These are phyloP conservation scores for Branchipolynoe longqiensis DNA, from an alignment of 2,888 invertebrate species.

Conservation along the genomic window DNA sequence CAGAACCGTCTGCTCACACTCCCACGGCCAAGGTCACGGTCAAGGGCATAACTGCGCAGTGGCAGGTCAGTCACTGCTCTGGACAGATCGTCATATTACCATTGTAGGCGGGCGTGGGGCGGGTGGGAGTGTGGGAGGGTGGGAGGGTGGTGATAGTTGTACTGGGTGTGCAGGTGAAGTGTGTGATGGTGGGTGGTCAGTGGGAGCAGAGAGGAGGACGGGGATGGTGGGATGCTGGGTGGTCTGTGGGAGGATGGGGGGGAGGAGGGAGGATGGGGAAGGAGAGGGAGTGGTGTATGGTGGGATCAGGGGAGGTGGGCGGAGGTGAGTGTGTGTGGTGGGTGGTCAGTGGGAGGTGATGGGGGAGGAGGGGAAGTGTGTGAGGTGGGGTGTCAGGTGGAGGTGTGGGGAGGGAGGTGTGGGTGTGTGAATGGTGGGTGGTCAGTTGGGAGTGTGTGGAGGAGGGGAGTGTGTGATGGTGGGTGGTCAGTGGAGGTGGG, in stretches of 20 bases:
- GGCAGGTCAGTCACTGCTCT: not conserved
- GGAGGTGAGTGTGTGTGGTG: too few relatives aligned
- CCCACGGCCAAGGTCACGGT: constrained; percentile 43
- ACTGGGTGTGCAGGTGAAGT: not conserved
- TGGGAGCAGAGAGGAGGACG: too few relatives aligned
- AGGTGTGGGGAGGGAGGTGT: not conserved
- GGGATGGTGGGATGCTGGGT: too few relatives aligned
- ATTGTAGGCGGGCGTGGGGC: not conserved
- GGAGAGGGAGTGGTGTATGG: too few relatives aligned
- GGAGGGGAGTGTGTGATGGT: not conserved
- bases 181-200: not conserved
- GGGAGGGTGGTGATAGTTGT: not conserved
- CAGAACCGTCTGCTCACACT: constrained; percentile 6
- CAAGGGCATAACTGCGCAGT: constrained; percentile 7
- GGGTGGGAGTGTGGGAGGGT: not conserved
- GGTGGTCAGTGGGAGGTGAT: too few relatives aligned
- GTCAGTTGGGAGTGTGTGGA: not conserved
- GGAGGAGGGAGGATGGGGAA: too few relatives aligned
- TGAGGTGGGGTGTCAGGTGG: too few relatives aligned
- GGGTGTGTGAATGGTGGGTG: not conserved
- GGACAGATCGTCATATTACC: not conserved
- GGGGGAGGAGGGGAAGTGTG: too few relatives aligned
- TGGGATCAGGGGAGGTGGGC: too few relatives aligned
- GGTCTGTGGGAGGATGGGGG: too few relatives aligned
- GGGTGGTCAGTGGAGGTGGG: too few relatives aligned